A percentile compares a stretch with the other conserved stretches of the same genome.
Evolutionary conservation across 2,888 invertebrate species (phyloP).

Genomic region (Pedicia rivosa): DNA sequence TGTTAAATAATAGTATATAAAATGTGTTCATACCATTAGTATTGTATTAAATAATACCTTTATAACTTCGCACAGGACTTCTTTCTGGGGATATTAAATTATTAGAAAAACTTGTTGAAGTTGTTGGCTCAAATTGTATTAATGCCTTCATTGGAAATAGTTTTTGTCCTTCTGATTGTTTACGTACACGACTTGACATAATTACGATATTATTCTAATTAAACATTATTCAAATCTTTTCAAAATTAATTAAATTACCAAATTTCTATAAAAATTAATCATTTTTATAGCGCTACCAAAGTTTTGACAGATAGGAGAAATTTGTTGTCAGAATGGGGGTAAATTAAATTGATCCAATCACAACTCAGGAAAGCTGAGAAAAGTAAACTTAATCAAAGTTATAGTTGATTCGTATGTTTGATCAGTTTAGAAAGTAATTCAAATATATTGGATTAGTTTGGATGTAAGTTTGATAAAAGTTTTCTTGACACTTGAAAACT

Average conservation of each 20-base stretch:
- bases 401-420: too few species aligned
- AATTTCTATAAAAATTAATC: background rate
- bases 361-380: too few species aligned
- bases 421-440: too few species aligned
- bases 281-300: too few species aligned
- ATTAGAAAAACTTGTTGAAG: slow-evolving; percentile 48
- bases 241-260: background rate
- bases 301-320: too few species aligned
- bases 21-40: background rate
- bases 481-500: too few species aligned
- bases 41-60: slow-evolving; percentile 45
- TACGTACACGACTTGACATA: slow-evolving; percentile 46
- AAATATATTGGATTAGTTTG: too few species aligned
- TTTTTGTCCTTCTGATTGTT: slow-evolving; percentile 43
- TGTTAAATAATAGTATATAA: background rate
- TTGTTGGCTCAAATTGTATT: too few species aligned
- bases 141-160: slow-evolving; percentile 58
- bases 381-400: too few species aligned
- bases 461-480: too few species aligned
- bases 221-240: background rate
- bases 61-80: slow-evolving; percentile 55
- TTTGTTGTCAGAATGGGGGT: too few species aligned
- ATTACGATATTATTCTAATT: slow-evolving; percentile 14
- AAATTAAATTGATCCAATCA: too few species aligned
- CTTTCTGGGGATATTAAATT: slow-evolving; percentile 54